A percentile compares a stretch with the other conserved stretches of the same genome.
phyloP scores from a whole-genome alignment of 2,888 invertebrate species.

The Dioctria rufipes region DNA sequence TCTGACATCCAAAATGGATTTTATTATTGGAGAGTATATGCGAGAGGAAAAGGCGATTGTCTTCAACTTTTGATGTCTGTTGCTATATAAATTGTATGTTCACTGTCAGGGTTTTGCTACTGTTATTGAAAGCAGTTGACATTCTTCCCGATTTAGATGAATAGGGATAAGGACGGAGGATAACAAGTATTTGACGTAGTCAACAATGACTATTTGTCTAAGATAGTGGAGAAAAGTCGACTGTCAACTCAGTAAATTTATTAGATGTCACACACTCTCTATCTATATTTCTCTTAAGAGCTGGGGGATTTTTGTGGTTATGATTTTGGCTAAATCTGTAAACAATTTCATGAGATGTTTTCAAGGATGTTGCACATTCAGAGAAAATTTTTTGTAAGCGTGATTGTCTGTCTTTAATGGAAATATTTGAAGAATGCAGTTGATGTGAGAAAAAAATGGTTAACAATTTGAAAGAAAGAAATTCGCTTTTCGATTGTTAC shows the following conservation, averaged over 20 bases:
- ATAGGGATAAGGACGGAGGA: conserved; percentile 20
- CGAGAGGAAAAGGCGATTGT: conserved; percentile 24
- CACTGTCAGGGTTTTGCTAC: conserved; percentile 39
- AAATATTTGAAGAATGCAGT: too few relatives aligned
- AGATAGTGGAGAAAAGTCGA: conserved; percentile 14
- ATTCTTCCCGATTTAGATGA: conserved; percentile 18
- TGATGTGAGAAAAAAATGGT: too few relatives aligned
- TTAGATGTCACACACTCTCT: neutral
- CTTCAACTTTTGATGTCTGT: conserved; percentile 44
- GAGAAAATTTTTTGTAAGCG: too few relatives aligned
- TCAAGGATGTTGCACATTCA: neutral
- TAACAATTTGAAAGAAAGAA: too few relatives aligned
- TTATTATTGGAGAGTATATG: conserved; percentile 5
- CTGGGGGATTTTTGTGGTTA: neutral
- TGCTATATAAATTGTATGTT: conserved; percentile 33
- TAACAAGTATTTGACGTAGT: conserved; percentile 49
- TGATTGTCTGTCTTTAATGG: too few relatives aligned
- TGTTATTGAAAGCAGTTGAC: conserved; percentile 46
- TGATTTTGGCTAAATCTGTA: neutral
- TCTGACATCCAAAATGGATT: neutral
- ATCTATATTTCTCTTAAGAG: neutral
- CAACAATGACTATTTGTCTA: conserved; percentile 46
- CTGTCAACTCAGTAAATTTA: conserved; percentile 34
- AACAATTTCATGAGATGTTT: neutral
- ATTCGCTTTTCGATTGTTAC: too few relatives aligned